Percentiles rank a stretch among this genome's conserved stretches.
phyloP scores from a whole-genome alignment of 2,888 invertebrate species.

The Scaptomyza flava region DNA sequence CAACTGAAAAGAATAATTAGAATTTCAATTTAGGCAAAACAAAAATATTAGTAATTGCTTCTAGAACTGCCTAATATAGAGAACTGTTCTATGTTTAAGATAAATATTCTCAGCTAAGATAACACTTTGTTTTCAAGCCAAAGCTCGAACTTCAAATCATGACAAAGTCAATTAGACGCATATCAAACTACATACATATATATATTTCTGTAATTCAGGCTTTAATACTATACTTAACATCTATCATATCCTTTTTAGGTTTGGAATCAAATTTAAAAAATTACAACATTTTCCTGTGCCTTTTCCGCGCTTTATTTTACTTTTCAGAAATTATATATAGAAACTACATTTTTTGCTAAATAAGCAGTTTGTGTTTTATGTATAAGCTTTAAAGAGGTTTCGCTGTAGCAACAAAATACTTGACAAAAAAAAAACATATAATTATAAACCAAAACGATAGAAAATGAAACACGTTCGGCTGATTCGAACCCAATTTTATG shows the following conservation, averaged over 20 bases:
- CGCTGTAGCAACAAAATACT: constrained; percentile 69
- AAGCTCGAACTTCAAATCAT: constrained; percentile 41
- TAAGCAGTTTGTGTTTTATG: constrained; percentile 39
- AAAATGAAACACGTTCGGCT: constrained; percentile 26
- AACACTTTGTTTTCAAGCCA: constrained; percentile 35
- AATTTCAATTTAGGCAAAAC: constrained; percentile 40
- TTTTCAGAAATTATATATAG: constrained; percentile 9
- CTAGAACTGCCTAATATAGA: constrained; percentile 47
- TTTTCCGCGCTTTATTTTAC: constrained; percentile 60
- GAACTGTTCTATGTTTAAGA: constrained; percentile 37
- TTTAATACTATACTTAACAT: constrained; percentile 13
- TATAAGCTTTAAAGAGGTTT: constrained; percentile 81
- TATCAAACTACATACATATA: constrained; percentile 61
- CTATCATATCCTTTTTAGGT: constrained; percentile 9
- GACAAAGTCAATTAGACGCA: constrained; percentile 71
- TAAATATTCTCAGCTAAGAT: constrained; percentile 58
- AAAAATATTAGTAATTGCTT: constrained; percentile 51
- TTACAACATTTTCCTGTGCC: constrained; percentile 70
- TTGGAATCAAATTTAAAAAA: neutral
- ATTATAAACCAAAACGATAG: constrained; percentile 5
- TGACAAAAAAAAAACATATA: constrained; percentile 28
- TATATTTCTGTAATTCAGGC: constrained; percentile 26
- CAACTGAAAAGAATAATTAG: constrained; percentile 41
- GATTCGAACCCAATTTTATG: constrained; percentile 21
- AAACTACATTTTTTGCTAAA: constrained; percentile 22